Evolutionary conservation across 2,888 invertebrate genomes (phyloP).

Genomic region (Amorpha juglandis): DNA sequence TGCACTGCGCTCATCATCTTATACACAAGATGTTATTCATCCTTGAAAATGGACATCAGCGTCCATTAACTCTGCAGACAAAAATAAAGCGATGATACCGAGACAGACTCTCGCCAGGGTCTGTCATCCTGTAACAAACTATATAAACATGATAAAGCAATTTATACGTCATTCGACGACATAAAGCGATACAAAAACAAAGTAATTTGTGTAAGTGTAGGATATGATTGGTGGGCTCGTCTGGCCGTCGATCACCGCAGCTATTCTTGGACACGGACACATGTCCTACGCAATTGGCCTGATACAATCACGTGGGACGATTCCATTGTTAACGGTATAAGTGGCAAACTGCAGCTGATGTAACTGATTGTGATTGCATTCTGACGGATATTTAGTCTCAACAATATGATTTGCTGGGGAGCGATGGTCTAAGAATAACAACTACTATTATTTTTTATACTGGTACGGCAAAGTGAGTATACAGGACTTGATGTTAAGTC

Average conservation of each 20-base stretch:
- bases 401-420: not conserved
- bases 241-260: conserved; percentile 30
- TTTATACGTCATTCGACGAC: not conserved
- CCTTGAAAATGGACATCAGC: no score
- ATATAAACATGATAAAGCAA: not conserved
- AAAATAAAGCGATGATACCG: no score
- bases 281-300: conserved; percentile 26
- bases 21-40: no score
- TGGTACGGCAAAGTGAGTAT: no score
- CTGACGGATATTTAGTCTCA: not conserved
- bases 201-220: conserved; percentile 16
- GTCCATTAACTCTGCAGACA: no score
- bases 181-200: conserved; percentile 19
- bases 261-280: conserved; percentile 25
- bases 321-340: conserved; percentile 22
- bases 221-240: conserved; percentile 37
- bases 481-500: no score
- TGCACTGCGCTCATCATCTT: no score
- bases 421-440: not conserved
- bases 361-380: conserved; percentile 17
- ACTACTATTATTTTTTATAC: no score
- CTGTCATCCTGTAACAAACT: no score
- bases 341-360: conserved; percentile 21
- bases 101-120: no score
- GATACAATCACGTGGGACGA: conserved; percentile 18